Base-by-base conservation (phyloP, 2,113 vertebrate genomes). In the Cepphus grylle region DNA sequence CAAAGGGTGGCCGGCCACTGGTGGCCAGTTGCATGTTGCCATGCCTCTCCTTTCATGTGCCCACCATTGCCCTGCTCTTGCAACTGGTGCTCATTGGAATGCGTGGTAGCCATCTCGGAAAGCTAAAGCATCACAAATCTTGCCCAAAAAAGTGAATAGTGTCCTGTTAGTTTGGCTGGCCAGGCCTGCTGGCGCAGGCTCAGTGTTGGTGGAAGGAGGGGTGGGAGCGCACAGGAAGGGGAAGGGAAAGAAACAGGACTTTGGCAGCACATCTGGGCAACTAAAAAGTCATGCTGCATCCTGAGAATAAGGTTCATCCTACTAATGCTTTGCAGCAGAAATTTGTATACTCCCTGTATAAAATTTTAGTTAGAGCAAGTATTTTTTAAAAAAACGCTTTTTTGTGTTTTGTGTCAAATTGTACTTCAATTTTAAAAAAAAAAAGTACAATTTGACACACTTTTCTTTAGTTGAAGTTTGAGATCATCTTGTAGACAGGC, bases 141-240 rank as follows among this genome's bases (percentile, higher is more conserved):
- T 42, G 34, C 38, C 25, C 19, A 36, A 27, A 69, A 22, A 58
- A 30, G 12, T 14, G 43, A 45, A 8, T 53, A 0, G 5, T 80
- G 62, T 40, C n/a, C 47, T 67, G 32, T 18, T 32, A 1, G 13
- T 52, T 32, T 38, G 32, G 63, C 49, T 69, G 73, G 4, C 70
- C 5, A 6, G 55, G 21, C 13, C 10, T 52, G 34, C 74, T 62
- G 20, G 3, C 30, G 9, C 12, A 0, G 6, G 58, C 47, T 50
- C 0, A 0, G 25, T 36, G 58, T 5, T 0, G 0, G 27, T 67
- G 70, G 49, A 40, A 50, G 65, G 43, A 78, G 18, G 23, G 55
- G 30, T 5, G 19, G 71, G 84, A 58, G 7, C 56, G 10, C 0
- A 0, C 59, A 17, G 8, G 0, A 16, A 5, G 43, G 43, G 58